phyloP scores from a whole-genome alignment of 2,113 vertebrate species.

The Phalacrocorax pelagicus region DNA sequence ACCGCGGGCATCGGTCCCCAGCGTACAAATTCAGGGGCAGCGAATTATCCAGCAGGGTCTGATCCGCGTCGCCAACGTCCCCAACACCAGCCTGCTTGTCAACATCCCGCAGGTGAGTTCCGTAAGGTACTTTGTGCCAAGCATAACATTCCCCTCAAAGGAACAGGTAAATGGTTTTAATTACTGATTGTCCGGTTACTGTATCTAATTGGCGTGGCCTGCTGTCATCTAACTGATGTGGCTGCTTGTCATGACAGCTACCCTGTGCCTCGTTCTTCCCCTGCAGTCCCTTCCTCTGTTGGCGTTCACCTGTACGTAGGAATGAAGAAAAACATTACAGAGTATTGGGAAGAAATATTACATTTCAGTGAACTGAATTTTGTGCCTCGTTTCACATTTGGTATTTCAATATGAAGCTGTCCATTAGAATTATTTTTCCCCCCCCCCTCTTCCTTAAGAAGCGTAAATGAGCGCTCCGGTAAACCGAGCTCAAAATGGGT shows the following conservation, averaged over 20 bases:
- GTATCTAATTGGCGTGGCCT: neutral
- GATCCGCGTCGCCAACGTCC: conserved; percentile 92
- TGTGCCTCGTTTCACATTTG: neutral
- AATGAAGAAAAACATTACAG: neutral
- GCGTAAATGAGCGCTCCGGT: neutral
- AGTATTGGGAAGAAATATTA: neutral
- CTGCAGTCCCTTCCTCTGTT: neutral
- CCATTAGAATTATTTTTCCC: accelerated
- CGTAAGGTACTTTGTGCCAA: accelerated
- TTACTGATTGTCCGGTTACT: neutral
- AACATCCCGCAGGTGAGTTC: conserved; percentile 88
- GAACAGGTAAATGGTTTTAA: neutral
- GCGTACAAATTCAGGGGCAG: conserved; percentile 94
- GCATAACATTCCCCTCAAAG: accelerated
- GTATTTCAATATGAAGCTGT: neutral
- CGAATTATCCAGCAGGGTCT: conserved; percentile 97
- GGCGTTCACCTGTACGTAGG: neutral
- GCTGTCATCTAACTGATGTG: neutral
- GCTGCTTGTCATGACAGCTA: too few species aligned
- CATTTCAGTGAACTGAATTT: neutral
- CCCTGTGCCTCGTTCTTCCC: neutral
- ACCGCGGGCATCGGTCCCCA: conserved; percentile 90
- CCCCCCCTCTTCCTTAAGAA: neutral
- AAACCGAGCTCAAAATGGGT: neutral
- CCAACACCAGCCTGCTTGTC: conserved; percentile 90